Conservation (phyloP, 2,888 invertebrate genomes). For the Cremastinae sp. region DNA sequence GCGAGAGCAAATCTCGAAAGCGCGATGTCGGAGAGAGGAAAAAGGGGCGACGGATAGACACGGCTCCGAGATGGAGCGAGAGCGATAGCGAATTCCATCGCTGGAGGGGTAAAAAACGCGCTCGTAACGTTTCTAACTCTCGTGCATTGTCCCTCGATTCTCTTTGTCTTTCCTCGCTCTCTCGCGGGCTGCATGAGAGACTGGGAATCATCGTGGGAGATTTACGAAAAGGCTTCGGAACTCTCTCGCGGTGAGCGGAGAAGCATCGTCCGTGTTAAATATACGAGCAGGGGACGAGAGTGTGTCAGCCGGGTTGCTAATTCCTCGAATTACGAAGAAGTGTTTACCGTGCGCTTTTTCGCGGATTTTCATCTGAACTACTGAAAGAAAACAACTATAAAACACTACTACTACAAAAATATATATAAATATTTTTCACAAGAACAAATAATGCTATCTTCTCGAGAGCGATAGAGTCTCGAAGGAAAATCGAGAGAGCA, state of each 20-base stretch:
- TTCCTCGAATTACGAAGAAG: no score
- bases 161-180: slow-evolving; percentile 20
- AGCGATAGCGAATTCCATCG: slow-evolving; percentile 47
- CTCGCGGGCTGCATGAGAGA: slow-evolving; percentile 4
- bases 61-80: slow-evolving; percentile 40
- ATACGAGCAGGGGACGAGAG: no score
- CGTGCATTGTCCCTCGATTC: slow-evolving; percentile 43
- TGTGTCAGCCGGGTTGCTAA: no score
- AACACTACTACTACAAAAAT: no score
- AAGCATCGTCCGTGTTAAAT: no score
- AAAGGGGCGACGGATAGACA: slow-evolving; percentile 11
- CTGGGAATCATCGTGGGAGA: slow-evolving; percentile 35
- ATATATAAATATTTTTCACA: no score
- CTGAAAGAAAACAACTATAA: no score
- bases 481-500: slow-evolving; percentile 36
- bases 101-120: slow-evolving; percentile 38
- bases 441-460: not conserved
- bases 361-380: no score
- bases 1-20: slow-evolving; percentile 41
- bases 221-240: slow-evolving; percentile 47
- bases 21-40: slow-evolving; percentile 18
- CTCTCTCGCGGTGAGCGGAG: not conserved
- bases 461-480: slow-evolving; percentile 7
- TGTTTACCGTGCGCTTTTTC: no score
- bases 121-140: slow-evolving; percentile 11